A percentile compares a stretch with the other conserved stretches of the same genome.
Evolutionary conservation across 92 coral and sea anemone species (phyloP).

Genomic region (Parazoanthus atlanticus): DNA sequence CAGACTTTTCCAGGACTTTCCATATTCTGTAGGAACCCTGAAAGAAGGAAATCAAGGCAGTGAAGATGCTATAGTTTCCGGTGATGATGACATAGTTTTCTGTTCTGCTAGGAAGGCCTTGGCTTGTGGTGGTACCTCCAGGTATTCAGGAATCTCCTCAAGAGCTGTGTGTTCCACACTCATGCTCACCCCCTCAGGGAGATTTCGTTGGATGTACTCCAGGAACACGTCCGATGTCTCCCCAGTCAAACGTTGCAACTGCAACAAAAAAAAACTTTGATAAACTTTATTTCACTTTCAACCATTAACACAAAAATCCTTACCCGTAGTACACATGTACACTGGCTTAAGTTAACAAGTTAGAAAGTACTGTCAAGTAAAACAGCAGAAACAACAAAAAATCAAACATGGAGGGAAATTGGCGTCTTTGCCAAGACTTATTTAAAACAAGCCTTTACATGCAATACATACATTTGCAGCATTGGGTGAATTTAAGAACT

Average conservation of each 20-base stretch:
- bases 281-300: no score
- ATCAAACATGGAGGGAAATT: background rate
- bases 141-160: constrained; percentile 63
- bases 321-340: no score
- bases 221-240: constrained; percentile 92
- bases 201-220: constrained; percentile 95
- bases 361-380: constrained; percentile 40
- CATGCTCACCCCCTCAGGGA: constrained; percentile 98
- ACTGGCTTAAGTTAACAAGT: no score
- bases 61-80: background rate
- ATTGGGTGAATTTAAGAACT: no score
- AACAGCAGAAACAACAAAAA: background rate
- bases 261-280: no score
- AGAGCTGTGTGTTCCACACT: constrained; percentile 89
- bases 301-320: no score
- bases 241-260: constrained; percentile 83
- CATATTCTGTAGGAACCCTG: no score
- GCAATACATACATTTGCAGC: no score
- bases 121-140: constrained; percentile 87
- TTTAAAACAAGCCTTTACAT: background rate
- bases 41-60: background rate
- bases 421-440: background rate
- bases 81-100: background rate
- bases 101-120: constrained; percentile 69
- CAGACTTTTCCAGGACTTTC: no score